A percentile compares a stretch with the other conserved stretches of the same genome.
Evolutionary conservation across 2,113 vertebrate genomes (phyloP).

Genomic region (Grammatotria lemairii): DNA sequence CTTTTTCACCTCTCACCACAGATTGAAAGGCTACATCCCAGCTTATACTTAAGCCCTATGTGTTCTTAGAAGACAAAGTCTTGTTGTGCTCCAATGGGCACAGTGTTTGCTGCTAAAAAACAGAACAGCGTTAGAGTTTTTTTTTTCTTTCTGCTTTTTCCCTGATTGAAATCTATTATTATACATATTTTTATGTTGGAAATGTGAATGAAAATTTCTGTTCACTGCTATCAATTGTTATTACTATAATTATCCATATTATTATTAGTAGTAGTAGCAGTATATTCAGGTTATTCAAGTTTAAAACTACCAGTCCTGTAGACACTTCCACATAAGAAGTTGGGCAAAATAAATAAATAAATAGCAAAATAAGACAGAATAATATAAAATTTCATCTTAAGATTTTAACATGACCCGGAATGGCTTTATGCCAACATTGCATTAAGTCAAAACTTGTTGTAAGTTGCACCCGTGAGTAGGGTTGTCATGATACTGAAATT

Average conservation of each 20-base stretch:
- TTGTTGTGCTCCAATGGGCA: not conserved
- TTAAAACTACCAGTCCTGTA: not conserved
- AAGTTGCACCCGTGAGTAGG: not conserved
- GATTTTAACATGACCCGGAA: not conserved
- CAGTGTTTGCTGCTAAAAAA: not conserved
- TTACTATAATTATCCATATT: not conserved
- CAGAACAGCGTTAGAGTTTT: not conserved
- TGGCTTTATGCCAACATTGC: not conserved
- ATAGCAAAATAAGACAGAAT: not conserved
- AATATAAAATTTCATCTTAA: not conserved
- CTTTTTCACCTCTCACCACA: not conserved
- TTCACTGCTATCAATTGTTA: not conserved
- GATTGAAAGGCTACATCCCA: not conserved
- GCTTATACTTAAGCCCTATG: conserved; percentile 17
- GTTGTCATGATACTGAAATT: not conserved
- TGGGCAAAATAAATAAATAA: not conserved
- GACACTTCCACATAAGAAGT: not conserved
- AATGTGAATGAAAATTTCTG: not conserved
- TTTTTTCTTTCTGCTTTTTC: not conserved
- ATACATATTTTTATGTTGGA: not conserved
- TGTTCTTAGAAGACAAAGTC: not conserved
- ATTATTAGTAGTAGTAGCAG: fast-evolving
- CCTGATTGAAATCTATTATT: not conserved
- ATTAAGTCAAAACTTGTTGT: not conserved
- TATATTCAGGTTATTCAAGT: not conserved